Evolutionary conservation across 2,888 invertebrate genomes (phyloP).

Genomic region (Melangyna quadrimaculata): DNA sequence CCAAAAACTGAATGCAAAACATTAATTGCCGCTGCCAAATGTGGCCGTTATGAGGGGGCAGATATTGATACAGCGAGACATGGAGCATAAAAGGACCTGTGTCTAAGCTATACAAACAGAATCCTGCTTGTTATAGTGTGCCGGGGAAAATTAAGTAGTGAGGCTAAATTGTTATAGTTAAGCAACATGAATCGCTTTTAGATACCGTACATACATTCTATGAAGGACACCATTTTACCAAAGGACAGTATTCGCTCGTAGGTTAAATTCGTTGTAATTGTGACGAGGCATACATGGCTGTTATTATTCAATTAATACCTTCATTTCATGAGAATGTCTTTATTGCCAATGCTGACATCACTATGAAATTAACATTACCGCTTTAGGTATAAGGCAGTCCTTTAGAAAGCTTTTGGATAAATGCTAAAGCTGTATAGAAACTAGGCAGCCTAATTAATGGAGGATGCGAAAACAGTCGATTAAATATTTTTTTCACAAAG

Average conservation of each 20-base stretch:
- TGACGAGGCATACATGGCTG: conserved; percentile 27
- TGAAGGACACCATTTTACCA: neutral
- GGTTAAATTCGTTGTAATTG: neutral
- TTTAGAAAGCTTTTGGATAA: neutral
- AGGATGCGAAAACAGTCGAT: neutral
- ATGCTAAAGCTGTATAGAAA: neutral
- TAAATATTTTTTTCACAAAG: neutral
- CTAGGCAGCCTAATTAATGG: neutral
- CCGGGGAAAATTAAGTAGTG: conserved; percentile 41
- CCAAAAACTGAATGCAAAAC: conserved; percentile 49
- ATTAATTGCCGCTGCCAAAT: conserved; percentile 57
- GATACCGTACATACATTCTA: neutral
- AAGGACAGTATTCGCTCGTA: neutral
- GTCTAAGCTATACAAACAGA: conserved; percentile 41
- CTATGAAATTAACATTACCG: conserved; percentile 12
- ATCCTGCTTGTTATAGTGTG: conserved; percentile 1
- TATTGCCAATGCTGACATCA: conserved; percentile 33
- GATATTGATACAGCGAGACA: neutral
- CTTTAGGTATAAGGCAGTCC: neutral
- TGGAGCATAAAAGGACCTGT: neutral
- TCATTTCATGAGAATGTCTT: conserved; percentile 8
- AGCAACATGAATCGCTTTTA: conserved; percentile 29
- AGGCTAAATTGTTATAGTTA: conserved; percentile 57
- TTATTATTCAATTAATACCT: conserved; percentile 60
- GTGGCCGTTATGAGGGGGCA: neutral